Evolutionary conservation across 1,140 invertebrate genomes (phyloP).

Genomic region (Habropoda laboriosa): DNA sequence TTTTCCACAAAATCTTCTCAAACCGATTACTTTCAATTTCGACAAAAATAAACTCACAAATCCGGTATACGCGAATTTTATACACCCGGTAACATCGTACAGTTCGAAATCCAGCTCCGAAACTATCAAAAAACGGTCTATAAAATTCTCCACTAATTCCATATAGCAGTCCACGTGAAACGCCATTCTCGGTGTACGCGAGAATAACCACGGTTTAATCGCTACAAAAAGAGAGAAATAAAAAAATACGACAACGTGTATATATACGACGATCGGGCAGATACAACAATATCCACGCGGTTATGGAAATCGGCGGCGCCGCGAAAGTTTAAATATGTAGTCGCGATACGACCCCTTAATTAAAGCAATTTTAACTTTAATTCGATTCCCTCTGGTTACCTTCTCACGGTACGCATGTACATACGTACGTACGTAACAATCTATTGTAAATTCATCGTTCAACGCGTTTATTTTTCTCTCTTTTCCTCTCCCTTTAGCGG

Average conservation of each 20-base stretch:
- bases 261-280: background rate
- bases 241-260: background rate
- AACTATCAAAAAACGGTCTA: background rate
- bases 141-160: background rate
- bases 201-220: constrained; percentile 7
- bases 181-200: background rate
- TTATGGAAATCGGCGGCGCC: constrained; percentile 12
- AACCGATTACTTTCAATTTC: no score
- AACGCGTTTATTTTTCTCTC: background rate
- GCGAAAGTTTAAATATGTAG: constrained; percentile 4
- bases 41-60: no score
- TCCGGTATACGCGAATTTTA: background rate
- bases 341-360: background rate
- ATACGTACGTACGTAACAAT: no score
- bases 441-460: background rate
- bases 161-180: background rate
- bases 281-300: background rate
- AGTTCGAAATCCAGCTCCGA: background rate
- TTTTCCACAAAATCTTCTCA: no score
- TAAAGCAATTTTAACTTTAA: constrained; percentile 5
- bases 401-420: no score
- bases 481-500: no score
- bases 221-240: constrained; percentile 1
- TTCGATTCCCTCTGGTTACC: background rate
- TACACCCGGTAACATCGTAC: background rate